phyloP scores from a whole-genome alignment of 2,113 vertebrate genomes.

The Athene noctua region DNA sequence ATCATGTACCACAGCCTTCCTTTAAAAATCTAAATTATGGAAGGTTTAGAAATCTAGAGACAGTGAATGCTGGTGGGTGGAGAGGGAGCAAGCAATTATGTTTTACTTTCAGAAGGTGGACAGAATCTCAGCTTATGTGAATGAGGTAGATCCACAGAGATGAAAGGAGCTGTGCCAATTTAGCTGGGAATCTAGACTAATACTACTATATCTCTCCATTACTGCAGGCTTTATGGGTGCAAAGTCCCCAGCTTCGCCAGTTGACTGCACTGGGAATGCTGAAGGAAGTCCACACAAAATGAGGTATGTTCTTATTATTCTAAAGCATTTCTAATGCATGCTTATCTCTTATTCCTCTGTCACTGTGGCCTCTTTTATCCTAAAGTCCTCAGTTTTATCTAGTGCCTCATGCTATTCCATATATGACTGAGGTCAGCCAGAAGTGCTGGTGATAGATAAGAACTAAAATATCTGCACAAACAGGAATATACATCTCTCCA shows the following conservation, averaged over 20 bases:
- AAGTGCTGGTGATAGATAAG: not conserved
- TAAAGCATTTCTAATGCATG: not conserved
- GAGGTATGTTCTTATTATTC: not conserved
- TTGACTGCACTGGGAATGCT: not conserved
- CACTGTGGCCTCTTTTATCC: not conserved
- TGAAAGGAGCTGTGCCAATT: not conserved
- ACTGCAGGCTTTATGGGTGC: not conserved
- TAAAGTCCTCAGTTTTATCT: not conserved
- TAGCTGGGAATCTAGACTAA: not conserved
- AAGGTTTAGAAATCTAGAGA: not conserved
- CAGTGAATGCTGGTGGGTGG: accelerated
- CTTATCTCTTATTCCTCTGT: not conserved
- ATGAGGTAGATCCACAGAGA: not conserved
- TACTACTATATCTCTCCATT: not conserved
- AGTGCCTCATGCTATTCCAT: not conserved
- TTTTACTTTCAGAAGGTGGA: not conserved
- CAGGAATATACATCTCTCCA: not conserved
- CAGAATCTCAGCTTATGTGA: not conserved
- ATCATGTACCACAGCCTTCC: not conserved
- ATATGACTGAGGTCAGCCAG: not conserved
- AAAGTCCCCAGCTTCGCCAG: not conserved
- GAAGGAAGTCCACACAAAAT: not conserved
- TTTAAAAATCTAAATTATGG: not conserved
- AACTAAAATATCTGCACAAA: not conserved
- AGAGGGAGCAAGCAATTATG: not conserved